Evolutionary conservation across 2,888 invertebrate species (phyloP).

Genomic region (Drosophila acutilabella): DNA sequence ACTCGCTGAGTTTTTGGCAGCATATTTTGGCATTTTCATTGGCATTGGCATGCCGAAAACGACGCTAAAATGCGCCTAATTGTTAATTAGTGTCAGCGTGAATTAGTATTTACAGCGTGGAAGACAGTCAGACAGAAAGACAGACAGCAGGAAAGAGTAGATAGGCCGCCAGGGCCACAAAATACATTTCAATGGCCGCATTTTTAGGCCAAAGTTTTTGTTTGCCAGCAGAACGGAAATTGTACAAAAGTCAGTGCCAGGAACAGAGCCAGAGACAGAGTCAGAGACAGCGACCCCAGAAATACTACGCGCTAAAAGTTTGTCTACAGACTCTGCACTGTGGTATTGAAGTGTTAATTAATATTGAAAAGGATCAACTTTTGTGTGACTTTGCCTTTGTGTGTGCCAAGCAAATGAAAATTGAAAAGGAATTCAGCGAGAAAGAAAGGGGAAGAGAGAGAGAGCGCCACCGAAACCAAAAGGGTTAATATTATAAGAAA

Average conservation of each 20-base stretch:
- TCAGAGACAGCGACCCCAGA: constrained; percentile 55
- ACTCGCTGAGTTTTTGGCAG: constrained; percentile 26
- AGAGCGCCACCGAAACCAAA: neutral
- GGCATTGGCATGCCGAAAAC: constrained; percentile 51
- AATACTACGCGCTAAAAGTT: constrained; percentile 60
- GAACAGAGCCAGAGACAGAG: constrained; percentile 62
- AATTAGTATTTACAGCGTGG: constrained; percentile 68
- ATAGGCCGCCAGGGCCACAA: constrained; percentile 12
- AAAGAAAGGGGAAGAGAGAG: constrained; percentile 7
- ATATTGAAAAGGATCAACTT: constrained; percentile 84
- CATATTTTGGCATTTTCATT: constrained; percentile 31
- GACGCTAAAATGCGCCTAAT: constrained; percentile 79
- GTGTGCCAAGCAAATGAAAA: constrained; percentile 63
- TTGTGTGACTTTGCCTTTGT: constrained; percentile 75
- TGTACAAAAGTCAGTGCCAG: constrained; percentile 70
- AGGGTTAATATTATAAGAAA: constrained; percentile 30
- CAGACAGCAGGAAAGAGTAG: constrained; percentile 1
- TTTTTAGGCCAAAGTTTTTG: constrained; percentile 71
- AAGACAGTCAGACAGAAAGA: constrained; percentile 24
- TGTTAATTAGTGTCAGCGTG: constrained; percentile 82
- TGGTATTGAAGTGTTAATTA: constrained; percentile 84
- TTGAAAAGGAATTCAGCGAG: constrained; percentile 66
- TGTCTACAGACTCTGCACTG: constrained; percentile 64
- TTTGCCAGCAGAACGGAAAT: constrained; percentile 61
- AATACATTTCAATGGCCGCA: constrained; percentile 58